Conservation (phyloP, 2,797 vertebrate species). For the Mormyrops attenuatus region DNA sequence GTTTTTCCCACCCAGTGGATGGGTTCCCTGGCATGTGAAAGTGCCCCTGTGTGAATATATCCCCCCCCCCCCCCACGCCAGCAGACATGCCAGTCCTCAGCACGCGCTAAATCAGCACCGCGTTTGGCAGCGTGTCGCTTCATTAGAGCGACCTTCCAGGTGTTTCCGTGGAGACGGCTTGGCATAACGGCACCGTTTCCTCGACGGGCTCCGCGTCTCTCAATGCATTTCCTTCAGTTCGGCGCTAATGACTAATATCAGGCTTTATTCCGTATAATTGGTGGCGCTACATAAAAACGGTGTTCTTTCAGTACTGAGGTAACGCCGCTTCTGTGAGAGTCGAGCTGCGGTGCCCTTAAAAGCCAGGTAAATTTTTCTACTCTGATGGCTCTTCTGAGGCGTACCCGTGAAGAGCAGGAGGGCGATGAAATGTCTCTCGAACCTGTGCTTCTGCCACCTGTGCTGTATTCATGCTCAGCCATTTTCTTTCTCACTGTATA, state of each 20-base stretch:
- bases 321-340: neutral
- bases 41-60: neutral
- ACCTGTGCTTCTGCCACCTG: neutral
- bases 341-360: neutral
- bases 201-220: slow-evolving; percentile 41
- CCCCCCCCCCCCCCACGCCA: neutral
- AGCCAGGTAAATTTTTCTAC: neutral
- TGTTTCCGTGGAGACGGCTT: slow-evolving; percentile 51
- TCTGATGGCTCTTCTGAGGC: neutral
- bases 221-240: neutral
- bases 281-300: neutral
- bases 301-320: neutral
- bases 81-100: neutral
- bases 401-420: neutral
- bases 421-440: neutral
- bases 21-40: neutral
- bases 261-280: neutral
- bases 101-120: neutral
- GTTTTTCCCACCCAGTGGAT: neutral
- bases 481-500: neutral
- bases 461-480: neutral
- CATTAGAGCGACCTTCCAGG: slow-evolving; percentile 46
- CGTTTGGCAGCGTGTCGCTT: slow-evolving; percentile 3
- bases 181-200: slow-evolving; percentile 38
- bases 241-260: neutral